Percentiles rank a stretch among this genome's conserved stretches.
These are phyloP conservation scores for Parasteatoda lunata DNA, from an alignment of 2,888 invertebrate genomes.

Conservation along the genomic window DNA sequence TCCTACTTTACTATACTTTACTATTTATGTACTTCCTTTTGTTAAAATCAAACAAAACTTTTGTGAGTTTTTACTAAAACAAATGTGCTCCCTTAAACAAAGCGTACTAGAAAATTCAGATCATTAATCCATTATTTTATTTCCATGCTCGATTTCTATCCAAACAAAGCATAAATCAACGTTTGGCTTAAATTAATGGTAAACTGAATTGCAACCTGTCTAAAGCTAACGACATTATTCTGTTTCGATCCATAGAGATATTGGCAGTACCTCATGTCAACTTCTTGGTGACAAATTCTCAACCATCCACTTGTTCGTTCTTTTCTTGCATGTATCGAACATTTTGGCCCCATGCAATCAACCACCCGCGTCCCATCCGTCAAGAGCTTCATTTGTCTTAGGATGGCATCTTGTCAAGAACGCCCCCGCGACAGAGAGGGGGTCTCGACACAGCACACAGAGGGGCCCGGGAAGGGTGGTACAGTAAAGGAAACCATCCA, in stretches of 20 bases:
- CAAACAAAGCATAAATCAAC: too few relatives aligned
- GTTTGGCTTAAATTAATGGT: too few relatives aligned
- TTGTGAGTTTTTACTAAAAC: too few relatives aligned
- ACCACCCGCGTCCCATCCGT: slow-evolving; percentile 33
- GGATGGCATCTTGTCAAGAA: slow-evolving; percentile 19
- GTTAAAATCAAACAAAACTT: too few relatives aligned
- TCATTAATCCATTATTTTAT: too few relatives aligned
- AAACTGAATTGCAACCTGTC: too few relatives aligned
- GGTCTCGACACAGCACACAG: background rate
- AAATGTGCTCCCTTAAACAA: too few relatives aligned
- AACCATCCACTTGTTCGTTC: background rate
- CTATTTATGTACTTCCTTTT: too few relatives aligned
- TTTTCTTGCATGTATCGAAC: background rate
- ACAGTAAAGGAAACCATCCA: slow-evolving; percentile 25
- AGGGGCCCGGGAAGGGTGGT: slow-evolving; percentile 4
- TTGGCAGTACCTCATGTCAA: slow-evolving; percentile 2
- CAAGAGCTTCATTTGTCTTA: slow-evolving; percentile 53
- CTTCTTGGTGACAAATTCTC: slow-evolving; percentile 38
- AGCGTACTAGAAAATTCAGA: too few relatives aligned
- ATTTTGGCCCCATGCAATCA: slow-evolving; percentile 17
- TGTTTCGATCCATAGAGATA: background rate
- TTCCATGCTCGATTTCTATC: too few relatives aligned
- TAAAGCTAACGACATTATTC: too few relatives aligned
- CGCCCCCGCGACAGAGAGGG: slow-evolving; percentile 7
- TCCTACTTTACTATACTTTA: too few relatives aligned